phyloP scores from a whole-genome alignment of 2,797 vertebrate genomes.

The Tiaroga cobitis region DNA sequence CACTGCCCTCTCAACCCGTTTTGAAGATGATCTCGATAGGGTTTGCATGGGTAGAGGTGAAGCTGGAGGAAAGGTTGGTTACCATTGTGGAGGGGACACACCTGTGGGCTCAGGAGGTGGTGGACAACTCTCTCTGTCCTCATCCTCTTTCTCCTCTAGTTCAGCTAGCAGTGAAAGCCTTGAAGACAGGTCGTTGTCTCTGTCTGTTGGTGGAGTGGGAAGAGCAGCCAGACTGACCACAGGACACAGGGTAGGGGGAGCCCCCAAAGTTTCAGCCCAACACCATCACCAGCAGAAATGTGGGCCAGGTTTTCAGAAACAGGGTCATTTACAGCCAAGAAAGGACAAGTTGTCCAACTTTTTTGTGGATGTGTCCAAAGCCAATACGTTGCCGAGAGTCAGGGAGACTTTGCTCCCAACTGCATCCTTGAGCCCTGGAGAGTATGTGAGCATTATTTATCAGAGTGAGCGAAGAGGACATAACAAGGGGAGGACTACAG shows the following conservation, averaged over 20 bases:
- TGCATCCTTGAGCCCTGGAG: slow-evolving; percentile 75
- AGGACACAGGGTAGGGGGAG: slow-evolving; percentile 69
- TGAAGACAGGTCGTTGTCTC: slow-evolving; percentile 79
- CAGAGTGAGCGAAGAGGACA: slow-evolving; percentile 66
- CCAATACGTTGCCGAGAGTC: slow-evolving; percentile 80
- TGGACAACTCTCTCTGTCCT: slow-evolving; percentile 80
- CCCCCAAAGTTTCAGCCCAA: slow-evolving; percentile 73
- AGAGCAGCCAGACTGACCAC: slow-evolving; percentile 68
- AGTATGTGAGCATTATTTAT: slow-evolving; percentile 81
- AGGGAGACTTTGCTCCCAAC: slow-evolving; percentile 76
- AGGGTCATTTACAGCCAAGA: slow-evolving; percentile 77
- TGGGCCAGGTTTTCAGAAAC: slow-evolving; percentile 67
- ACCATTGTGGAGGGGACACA: slow-evolving; percentile 74
- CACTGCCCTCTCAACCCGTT: slow-evolving; percentile 77
- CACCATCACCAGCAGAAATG: slow-evolving; percentile 76
- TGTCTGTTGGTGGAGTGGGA: slow-evolving; percentile 68
- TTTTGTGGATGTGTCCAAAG: slow-evolving; percentile 79
- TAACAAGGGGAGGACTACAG: slow-evolving; percentile 51
- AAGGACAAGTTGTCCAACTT: slow-evolving; percentile 72
- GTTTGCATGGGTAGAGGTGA: slow-evolving; percentile 60
- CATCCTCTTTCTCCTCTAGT: slow-evolving; percentile 84
- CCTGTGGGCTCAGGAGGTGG: slow-evolving; percentile 71
- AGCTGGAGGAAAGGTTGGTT: slow-evolving; percentile 63
- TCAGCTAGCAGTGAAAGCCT: slow-evolving; percentile 86
- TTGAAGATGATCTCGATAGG: slow-evolving; percentile 78